Conservation (phyloP, 2,888 invertebrate species). For the Zaprionus lineosus region DNA sequence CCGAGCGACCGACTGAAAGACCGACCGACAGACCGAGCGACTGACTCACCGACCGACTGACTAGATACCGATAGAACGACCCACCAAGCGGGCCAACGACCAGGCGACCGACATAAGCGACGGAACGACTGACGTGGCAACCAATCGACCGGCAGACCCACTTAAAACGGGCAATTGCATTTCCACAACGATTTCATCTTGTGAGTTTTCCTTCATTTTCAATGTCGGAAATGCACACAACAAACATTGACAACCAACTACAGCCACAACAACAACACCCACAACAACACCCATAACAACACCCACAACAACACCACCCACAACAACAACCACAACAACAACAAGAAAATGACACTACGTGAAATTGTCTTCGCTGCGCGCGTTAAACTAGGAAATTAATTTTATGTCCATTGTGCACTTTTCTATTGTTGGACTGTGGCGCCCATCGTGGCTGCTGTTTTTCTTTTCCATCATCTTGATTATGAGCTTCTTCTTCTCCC, state of each 20-base stretch:
- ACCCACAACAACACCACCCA: slow-evolving; percentile 17
- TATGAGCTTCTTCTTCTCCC: not conserved
- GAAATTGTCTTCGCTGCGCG: slow-evolving; percentile 30
- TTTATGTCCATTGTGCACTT: slow-evolving; percentile 41
- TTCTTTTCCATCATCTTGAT: not conserved
- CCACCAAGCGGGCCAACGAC: too few relatives aligned
- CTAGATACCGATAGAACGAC: too few relatives aligned
- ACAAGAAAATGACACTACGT: not conserved
- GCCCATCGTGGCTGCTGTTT: not conserved
- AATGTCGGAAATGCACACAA: slow-evolving; percentile 45
- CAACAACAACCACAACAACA: slow-evolving; percentile 4
- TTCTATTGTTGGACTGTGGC: not conserved
- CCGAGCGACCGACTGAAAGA: too few relatives aligned
- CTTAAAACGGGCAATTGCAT: slow-evolving; percentile 18
- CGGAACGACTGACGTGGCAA: too few relatives aligned
- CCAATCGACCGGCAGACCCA: slow-evolving; percentile 34
- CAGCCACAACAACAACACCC: slow-evolving; percentile 5
- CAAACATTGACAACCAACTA: too few relatives aligned
- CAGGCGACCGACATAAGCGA: too few relatives aligned
- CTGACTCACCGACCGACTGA: too few relatives aligned
- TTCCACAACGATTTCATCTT: slow-evolving; percentile 2
- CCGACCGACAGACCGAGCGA: too few relatives aligned
- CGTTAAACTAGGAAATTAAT: slow-evolving; percentile 40
- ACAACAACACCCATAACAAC: too few relatives aligned
- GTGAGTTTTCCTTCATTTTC: not conserved